Percentiles rank a stretch among this genome's conserved stretches.
phyloP scores from a whole-genome alignment of 1,140 invertebrate genomes.

The Drosophila persimilis region DNA sequence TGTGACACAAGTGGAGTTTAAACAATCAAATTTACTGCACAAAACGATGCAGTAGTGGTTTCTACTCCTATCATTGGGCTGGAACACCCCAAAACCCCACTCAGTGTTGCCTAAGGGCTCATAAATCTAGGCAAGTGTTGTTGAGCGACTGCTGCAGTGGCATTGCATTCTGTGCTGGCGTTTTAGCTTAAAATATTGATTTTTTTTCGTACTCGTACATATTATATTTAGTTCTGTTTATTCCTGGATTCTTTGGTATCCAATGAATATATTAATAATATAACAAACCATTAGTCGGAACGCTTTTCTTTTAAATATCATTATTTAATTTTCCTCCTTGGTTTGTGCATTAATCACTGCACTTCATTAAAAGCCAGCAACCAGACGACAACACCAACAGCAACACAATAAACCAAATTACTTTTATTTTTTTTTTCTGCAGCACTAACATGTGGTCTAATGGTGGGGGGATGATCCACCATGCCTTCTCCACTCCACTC shows the following conservation, averaged over 20 bases:
- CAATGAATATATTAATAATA: too few relatives aligned
- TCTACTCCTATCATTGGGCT: too few relatives aligned
- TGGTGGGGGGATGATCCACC: conserved; percentile 7
- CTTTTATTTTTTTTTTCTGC: conserved; percentile 34
- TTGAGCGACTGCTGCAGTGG: conserved; percentile 30
- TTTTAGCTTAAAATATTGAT: too few relatives aligned
- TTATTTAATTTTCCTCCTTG: too few relatives aligned
- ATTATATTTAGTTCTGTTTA: too few relatives aligned
- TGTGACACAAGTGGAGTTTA: too few relatives aligned
- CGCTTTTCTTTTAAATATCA: too few relatives aligned
- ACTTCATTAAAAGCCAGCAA: conserved; percentile 45
- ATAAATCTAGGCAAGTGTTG: conserved; percentile 55
- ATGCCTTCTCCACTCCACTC: conserved; percentile 1
- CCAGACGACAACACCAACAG: background rate
- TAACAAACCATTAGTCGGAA: too few relatives aligned
- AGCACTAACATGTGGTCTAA: conserved; percentile 42
- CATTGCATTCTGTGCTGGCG: too few relatives aligned
- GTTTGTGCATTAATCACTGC: conserved; percentile 38
- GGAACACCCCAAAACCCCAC: background rate
- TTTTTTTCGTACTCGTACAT: too few relatives aligned
- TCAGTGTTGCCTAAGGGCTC: conserved; percentile 48
- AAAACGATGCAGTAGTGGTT: conserved; percentile 21
- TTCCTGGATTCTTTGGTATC: conserved; percentile 40
- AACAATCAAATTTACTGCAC: conserved; percentile 54
- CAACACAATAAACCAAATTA: conserved; percentile 34